A percentile compares a stretch with the other conserved stretches of the same genome.
phyloP scores from a whole-genome alignment of 2,113 vertebrate species.

The Scolopax mira region DNA sequence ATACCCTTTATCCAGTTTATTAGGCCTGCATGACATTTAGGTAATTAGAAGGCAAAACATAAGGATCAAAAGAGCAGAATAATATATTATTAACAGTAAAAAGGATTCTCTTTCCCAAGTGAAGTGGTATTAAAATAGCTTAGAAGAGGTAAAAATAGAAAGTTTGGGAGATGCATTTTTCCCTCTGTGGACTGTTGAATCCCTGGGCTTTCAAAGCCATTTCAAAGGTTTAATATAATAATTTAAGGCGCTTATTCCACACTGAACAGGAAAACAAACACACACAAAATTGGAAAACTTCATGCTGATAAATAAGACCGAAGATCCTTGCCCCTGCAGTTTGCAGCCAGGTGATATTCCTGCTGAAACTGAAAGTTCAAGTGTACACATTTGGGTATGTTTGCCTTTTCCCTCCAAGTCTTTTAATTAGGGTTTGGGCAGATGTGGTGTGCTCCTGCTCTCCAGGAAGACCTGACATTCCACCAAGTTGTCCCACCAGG shows the following conservation, averaged over 20 bases:
- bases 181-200: background rate
- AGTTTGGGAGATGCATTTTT: conserved; percentile 7
- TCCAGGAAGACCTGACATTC: background rate
- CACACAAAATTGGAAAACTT: background rate
- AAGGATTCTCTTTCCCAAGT: conserved; percentile 23
- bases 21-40: conserved; percentile 51
- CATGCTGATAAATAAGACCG: background rate
- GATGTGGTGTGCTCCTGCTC: background rate
- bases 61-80: background rate
- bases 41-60: conserved; percentile 42
- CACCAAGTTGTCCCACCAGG: background rate
- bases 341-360: background rate
- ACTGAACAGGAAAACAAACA: background rate
- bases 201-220: background rate
- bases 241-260: background rate
- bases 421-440: background rate
- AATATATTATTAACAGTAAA: background rate
- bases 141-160: conserved; percentile 27
- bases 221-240: background rate
- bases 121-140: conserved; percentile 33
- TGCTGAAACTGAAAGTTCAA: background rate
- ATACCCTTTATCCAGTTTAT: conserved; percentile 60
- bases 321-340: background rate
- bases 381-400: background rate
- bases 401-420: background rate